These are phyloP conservation scores for Austrolebias charrua DNA, from an alignment of 2,797 vertebrate genomes.

Conservation along the genomic window DNA sequence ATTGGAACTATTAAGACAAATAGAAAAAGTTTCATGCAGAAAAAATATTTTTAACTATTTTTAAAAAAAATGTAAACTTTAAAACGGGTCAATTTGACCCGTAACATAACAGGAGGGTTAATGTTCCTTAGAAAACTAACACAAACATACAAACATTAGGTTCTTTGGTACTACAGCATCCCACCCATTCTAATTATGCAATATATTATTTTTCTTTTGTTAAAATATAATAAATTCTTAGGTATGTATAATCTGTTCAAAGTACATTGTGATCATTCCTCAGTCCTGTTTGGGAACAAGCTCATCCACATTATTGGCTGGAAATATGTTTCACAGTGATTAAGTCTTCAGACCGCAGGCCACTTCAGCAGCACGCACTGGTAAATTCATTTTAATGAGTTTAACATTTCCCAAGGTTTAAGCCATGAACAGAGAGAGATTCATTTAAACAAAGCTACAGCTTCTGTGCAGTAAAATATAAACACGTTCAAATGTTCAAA, in stretches of 20 bases:
- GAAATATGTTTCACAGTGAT: slow-evolving; percentile 7
- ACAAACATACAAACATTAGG: not conserved
- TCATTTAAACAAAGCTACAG: not conserved
- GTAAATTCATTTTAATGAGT: slow-evolving; percentile 8
- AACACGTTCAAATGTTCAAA: slow-evolving; percentile 1
- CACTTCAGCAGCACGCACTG: not conserved
- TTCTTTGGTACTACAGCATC: not conserved
- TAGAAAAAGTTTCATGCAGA: too few species aligned
- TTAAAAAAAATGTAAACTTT: too few species aligned
- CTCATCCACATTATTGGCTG: slow-evolving; percentile 10
- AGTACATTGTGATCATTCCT: slow-evolving; percentile 9
- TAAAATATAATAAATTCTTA: slow-evolving; percentile 10
- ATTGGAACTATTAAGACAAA: too few species aligned
- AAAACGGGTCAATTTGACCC: too few species aligned
- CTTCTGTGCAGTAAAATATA: not conserved
- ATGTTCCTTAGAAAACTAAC: too few species aligned
- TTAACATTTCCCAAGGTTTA: slow-evolving; percentile 1
- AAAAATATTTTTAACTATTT: too few species aligned
- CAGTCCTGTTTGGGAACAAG: slow-evolving; percentile 6
- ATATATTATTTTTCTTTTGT: slow-evolving; percentile 1
- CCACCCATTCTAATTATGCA: not conserved
- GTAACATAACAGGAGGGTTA: too few species aligned
- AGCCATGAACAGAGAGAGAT: not conserved
- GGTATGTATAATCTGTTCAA: slow-evolving; percentile 1
- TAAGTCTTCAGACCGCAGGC: slow-evolving; percentile 5